Evolutionary conservation across 2,888 invertebrate species (phyloP).

Genomic region (Metallyticus violacea): DNA sequence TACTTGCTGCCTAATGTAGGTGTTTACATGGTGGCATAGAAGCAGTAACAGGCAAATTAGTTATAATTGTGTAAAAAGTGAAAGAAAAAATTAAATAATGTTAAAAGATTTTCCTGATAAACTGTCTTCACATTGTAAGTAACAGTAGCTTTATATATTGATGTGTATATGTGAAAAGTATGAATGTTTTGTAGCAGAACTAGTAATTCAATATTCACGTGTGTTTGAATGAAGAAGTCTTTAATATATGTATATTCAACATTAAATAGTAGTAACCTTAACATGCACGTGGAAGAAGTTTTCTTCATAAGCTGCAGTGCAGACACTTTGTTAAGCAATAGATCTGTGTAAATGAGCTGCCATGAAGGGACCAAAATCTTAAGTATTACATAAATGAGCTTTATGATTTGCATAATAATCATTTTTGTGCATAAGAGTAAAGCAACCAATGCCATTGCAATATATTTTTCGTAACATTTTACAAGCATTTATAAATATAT

Average conservation of each 20-base stretch:
- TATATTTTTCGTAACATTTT: neutral
- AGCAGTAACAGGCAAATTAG: neutral
- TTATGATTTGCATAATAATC: neutral
- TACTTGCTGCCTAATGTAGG: neutral
- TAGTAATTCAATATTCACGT: neutral
- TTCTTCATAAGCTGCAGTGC: neutral
- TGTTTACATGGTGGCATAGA: neutral
- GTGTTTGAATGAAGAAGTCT: neutral
- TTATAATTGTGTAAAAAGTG: neutral
- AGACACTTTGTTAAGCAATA: no score
- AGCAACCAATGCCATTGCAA: neutral
- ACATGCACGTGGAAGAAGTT: no score
- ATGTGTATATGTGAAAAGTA: neutral
- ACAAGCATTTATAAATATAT: neutral
- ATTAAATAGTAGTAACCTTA: no score
- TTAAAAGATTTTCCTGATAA: neutral
- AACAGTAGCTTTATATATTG: neutral
- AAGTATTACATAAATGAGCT: neutral
- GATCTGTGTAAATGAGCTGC: neutral
- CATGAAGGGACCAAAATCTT: neutral
- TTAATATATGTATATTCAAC: neutral
- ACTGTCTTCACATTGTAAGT: neutral
- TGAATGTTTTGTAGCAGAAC: neutral
- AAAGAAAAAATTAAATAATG: neutral
- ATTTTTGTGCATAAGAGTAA: neutral